phyloP scores from a whole-genome alignment of 2,888 invertebrate genomes.

The Caenorhabditis drosophilae region DNA sequence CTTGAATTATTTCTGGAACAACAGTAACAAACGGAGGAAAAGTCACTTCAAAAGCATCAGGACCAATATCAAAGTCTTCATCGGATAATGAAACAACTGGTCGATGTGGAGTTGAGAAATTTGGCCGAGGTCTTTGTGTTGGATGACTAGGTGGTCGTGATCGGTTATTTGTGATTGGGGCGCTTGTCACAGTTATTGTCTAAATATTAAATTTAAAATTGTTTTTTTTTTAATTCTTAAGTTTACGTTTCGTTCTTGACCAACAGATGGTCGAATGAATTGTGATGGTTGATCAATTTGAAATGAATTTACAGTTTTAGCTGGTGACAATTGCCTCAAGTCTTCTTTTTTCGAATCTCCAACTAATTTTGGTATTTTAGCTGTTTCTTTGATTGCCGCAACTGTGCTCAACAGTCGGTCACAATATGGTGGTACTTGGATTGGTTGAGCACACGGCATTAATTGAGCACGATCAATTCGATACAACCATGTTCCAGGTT shows the following conservation, averaged over 20 bases:
- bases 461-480: slow-evolving; percentile 57
- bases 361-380: slow-evolving; percentile 6
- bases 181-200: slow-evolving; percentile 16
- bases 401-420: slow-evolving; percentile 44
- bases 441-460: slow-evolving; percentile 54
- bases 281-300: slow-evolving; percentile 3
- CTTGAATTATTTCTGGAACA: slow-evolving; percentile 51
- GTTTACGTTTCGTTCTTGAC: slow-evolving; percentile 11
- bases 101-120: slow-evolving; percentile 41
- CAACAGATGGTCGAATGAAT: neutral
- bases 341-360: slow-evolving; percentile 35
- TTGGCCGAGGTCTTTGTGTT: slow-evolving; percentile 34
- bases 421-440: slow-evolving; percentile 67
- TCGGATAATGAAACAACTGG: slow-evolving; percentile 61
- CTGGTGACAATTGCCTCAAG: slow-evolving; percentile 28
- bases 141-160: slow-evolving; percentile 15
- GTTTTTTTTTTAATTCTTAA: neutral
- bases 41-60: slow-evolving; percentile 63
- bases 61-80: slow-evolving; percentile 62
- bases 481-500: slow-evolving; percentile 65
- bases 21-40: slow-evolving; percentile 66
- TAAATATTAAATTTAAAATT: neutral
- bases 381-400: slow-evolving; percentile 13
- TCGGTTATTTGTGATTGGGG: slow-evolving; percentile 18
- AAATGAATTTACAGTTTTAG: too few relatives aligned